Evolutionary conservation across 2,888 invertebrate species (phyloP), one percentile per base, ranked within the genome.

Genomic region (Tetrapedia diversipes): DNA sequence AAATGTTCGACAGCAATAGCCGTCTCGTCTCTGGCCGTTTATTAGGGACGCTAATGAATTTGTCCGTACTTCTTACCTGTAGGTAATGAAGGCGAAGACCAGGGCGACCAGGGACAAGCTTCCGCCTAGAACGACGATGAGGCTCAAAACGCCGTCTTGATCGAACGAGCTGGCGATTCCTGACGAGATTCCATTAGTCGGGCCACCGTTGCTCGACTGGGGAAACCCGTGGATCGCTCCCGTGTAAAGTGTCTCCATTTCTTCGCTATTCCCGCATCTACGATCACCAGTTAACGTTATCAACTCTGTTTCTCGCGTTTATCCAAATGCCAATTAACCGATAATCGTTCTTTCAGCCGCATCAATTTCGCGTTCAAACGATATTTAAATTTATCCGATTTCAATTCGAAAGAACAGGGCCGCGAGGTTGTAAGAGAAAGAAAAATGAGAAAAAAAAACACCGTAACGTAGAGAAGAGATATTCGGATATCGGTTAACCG

Each of bases 31-130:
- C 34, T 16, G 39, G 19, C 6, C 22, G 24, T 8, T 32, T 14
- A 32, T 53, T 34, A 45, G 8, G 4, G n/a, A 24, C 4, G 19
- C 27, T 4, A 53, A 69, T 69, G 29, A 24, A 63, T 47, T n/a
- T 19, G 24, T 43, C 41, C 51, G 14, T 41, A 76, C 93, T n/a
- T n/a, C n/a, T 92, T 91, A 95, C 95, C 95, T 95, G 92, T 95
- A 95, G 2, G 95, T 95, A 84, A 95, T 95, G 91, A 95, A 95
- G 77, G 95, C 95, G 89, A 95, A 95, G 56, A 95, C 95, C 51
- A 95, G 92, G 24, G 94, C 95, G 39, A 95, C 95, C 65, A 95
- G 92, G 41, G 95, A 95, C 54, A 95, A 92, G 86, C 95, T 95
- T 86, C 95, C 95, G 41, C 95, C 94, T 14, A 95, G 92, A 10